phyloP scores from a whole-genome alignment of 2,113 vertebrate species.

The Zosterops borbonicus region DNA sequence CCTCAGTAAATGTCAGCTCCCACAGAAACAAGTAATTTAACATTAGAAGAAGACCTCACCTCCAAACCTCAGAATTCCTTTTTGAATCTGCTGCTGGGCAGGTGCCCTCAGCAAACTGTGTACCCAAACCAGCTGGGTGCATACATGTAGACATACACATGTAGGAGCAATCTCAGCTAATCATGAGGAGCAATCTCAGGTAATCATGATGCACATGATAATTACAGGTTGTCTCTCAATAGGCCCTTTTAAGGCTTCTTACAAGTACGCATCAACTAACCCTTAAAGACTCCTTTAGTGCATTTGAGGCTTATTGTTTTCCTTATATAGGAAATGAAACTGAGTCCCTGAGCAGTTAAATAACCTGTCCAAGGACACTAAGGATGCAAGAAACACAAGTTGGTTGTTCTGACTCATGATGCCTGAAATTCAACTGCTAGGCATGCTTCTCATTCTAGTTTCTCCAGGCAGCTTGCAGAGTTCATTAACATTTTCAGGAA shows the following conservation, averaged over 20 bases:
- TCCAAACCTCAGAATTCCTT: not conserved
- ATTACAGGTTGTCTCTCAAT: not conserved
- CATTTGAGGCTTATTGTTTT: not conserved
- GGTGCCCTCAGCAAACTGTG: not conserved
- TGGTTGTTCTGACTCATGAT: slow-evolving; percentile 2
- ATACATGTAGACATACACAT: not conserved
- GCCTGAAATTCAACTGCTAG: not conserved
- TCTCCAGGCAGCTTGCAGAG: not conserved
- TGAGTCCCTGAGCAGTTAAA: not conserved
- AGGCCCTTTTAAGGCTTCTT: slow-evolving; percentile 23
- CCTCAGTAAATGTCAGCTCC: not conserved
- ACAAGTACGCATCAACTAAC: not conserved
- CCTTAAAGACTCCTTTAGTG: not conserved
- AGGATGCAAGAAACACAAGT: not conserved
- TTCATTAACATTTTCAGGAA: slow-evolving; percentile 20
- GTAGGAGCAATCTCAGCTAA: not conserved
- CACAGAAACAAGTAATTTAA: not conserved
- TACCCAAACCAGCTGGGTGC: not conserved
- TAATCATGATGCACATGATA: not conserved
- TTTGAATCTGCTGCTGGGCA: not conserved
- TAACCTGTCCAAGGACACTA: not conserved
- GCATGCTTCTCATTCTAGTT: not conserved
- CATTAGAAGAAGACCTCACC: not conserved
- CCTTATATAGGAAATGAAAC: not conserved
- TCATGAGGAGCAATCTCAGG: not conserved